A percentile compares a stretch with the other conserved stretches of the same genome.
Conservation (phyloP, 2,888 invertebrate genomes). For the Pyrochroa serraticornis region DNA sequence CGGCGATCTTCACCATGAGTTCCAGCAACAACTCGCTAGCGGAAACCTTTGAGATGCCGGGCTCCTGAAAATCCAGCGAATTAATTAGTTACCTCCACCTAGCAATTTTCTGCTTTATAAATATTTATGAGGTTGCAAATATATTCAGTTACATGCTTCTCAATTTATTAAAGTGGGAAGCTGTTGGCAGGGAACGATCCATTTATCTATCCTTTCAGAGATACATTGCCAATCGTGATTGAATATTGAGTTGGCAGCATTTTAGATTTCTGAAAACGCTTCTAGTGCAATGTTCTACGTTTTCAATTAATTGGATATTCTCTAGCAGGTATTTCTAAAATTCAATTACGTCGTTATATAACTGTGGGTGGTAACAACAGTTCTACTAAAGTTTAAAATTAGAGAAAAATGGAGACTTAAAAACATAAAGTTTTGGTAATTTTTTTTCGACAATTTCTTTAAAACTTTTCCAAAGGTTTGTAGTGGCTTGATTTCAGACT, state of each 20-base stretch:
- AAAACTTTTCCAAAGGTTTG: too few relatives aligned
- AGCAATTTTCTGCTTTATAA: slow-evolving; percentile 8
- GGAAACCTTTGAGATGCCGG: slow-evolving; percentile 28
- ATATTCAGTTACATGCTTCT: slow-evolving; percentile 7
- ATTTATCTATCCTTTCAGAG: not conserved
- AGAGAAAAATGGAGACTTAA: too few relatives aligned
- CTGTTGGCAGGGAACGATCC: not conserved
- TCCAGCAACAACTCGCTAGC: slow-evolving; percentile 54
- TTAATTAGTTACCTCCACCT: slow-evolving; percentile 9
- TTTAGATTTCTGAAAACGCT: not conserved
- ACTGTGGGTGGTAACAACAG: too few relatives aligned
- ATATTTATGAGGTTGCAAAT: slow-evolving; percentile 10
- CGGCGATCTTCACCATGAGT: slow-evolving; percentile 55
- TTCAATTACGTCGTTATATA: too few relatives aligned
- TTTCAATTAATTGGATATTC: too few relatives aligned
- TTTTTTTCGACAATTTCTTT: too few relatives aligned
- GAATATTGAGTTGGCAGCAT: not conserved
- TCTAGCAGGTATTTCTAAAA: too few relatives aligned
- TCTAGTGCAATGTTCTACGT: too few relatives aligned
- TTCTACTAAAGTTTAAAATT: too few relatives aligned
- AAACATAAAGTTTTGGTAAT: too few relatives aligned
- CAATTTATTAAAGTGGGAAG: not conserved
- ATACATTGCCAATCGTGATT: not conserved
- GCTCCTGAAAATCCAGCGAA: slow-evolving; percentile 25
- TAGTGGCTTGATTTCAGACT: too few relatives aligned